Conservation (phyloP, 2,888 invertebrate species). For the Hipparchia semele region DNA sequence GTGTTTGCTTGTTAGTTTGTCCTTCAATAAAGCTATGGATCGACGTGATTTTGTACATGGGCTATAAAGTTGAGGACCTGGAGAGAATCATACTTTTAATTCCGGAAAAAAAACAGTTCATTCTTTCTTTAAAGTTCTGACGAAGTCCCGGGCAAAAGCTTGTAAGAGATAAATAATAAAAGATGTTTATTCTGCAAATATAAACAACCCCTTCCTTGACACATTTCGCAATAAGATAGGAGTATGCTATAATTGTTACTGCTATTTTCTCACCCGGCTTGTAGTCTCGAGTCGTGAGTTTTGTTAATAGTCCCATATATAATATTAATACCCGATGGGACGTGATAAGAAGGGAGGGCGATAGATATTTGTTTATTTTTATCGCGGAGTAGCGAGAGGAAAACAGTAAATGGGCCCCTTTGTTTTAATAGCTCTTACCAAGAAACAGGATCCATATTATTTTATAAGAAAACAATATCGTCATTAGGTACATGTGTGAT, state of each 20-base stretch:
- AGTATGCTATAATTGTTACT: conserved; percentile 40
- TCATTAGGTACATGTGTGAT: not conserved
- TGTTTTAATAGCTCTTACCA: conserved; percentile 19
- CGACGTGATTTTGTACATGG: too few relatives aligned
- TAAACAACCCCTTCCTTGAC: conserved; percentile 14
- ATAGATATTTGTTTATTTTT: conserved; percentile 33
- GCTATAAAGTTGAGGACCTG: too few relatives aligned
- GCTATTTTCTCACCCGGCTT: conserved; percentile 39
- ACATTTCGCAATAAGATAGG: conserved; percentile 29
- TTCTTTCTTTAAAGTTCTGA: too few relatives aligned
- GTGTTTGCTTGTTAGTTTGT: too few relatives aligned
- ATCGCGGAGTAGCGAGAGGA: conserved; percentile 21
- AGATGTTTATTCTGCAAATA: conserved; percentile 9
- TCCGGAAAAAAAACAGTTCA: too few relatives aligned
- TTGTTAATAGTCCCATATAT: conserved; percentile 42
- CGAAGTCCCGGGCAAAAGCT: too few relatives aligned
- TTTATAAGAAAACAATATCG: not conserved
- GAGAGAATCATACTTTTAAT: too few relatives aligned
- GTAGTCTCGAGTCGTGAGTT: conserved; percentile 39
- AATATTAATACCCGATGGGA: conserved; percentile 41
- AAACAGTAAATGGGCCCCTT: conserved; percentile 10
- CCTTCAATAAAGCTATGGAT: too few relatives aligned
- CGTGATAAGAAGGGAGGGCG: conserved; percentile 35
- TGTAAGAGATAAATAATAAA: not conserved
- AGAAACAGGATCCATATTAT: not conserved